Evolutionary conservation across 2,888 invertebrate genomes (phyloP).

Genomic region (Tetrapedia diversipes): DNA sequence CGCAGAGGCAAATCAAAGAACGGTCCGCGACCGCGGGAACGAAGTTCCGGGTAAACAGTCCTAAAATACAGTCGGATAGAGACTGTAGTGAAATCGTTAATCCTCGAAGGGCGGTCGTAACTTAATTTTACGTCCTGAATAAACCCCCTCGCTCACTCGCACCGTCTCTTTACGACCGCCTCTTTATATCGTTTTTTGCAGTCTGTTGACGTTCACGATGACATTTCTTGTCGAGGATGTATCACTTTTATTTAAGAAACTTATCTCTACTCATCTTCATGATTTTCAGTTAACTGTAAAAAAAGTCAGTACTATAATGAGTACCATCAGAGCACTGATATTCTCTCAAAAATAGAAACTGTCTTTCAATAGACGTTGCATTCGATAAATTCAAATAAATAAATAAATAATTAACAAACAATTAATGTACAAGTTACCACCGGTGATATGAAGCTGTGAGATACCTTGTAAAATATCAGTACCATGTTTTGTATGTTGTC

Average conservation of each 20-base stretch:
- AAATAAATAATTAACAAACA: too few relatives aligned
- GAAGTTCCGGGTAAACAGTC: constrained; percentile 31
- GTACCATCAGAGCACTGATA: too few relatives aligned
- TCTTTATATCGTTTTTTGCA: constrained; percentile 28
- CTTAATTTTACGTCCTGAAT: constrained; percentile 57
- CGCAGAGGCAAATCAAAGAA: constrained; percentile 21
- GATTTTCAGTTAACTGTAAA: not conserved
- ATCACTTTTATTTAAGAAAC: not conserved
- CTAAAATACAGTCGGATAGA: constrained; percentile 5
- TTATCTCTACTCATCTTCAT: not conserved
- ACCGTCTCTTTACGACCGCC: constrained; percentile 12
- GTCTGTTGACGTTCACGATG: constrained; percentile 6
- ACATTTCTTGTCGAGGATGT: not conserved
- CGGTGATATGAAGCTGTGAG: too few relatives aligned
- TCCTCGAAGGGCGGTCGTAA: constrained; percentile 32
- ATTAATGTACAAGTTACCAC: too few relatives aligned
- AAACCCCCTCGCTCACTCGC: constrained; percentile 10
- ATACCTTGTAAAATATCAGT: too few relatives aligned
- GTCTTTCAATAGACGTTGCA: too few relatives aligned
- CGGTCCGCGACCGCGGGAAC: constrained; percentile 24
- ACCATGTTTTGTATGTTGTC: too few relatives aligned
- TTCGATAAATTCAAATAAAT: too few relatives aligned
- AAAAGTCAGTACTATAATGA: too few relatives aligned
- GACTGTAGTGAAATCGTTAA: constrained; percentile 35
- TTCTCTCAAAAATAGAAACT: too few relatives aligned